A percentile compares a stretch with the other conserved stretches of the same genome.
phyloP scores from a whole-genome alignment of 92 coral and sea anemone genomes.

The Epizoanthus ramosus region DNA sequence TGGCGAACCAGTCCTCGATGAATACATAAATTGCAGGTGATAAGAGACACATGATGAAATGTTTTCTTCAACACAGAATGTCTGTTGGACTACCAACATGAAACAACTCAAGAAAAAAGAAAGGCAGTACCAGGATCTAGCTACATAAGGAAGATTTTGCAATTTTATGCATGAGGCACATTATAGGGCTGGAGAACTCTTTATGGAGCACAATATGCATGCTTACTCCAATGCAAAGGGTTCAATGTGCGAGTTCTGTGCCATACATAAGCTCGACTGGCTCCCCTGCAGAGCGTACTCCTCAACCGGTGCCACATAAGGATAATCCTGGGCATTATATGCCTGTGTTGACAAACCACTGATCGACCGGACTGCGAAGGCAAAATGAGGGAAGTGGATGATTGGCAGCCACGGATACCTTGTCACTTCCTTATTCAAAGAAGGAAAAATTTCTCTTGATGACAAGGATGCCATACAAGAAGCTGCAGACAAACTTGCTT shows the following conservation, averaged over 20 bases:
- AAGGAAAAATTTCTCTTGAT: constrained; percentile 16
- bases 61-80: constrained; percentile 2
- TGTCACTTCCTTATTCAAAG: constrained; percentile 13
- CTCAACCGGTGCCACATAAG: constrained; percentile 22
- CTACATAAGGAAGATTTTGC: constrained; percentile 13
- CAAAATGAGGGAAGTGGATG: constrained; percentile 33
- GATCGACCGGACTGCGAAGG: background rate
- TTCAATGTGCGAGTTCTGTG: constrained; percentile 11
- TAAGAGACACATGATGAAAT: background rate
- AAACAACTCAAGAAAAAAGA: constrained; percentile 6
- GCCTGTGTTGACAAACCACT: constrained; percentile 4
- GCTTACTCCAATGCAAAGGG: background rate
- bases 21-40: background rate
- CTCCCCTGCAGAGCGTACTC: constrained; percentile 21
- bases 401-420: constrained; percentile 32
- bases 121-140: constrained; percentile 27
- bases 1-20: background rate
- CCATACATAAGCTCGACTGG: constrained; percentile 25
- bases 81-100: constrained; percentile 17
- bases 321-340: constrained; percentile 7
- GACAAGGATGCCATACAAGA: constrained; percentile 12
- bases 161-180: constrained; percentile 30
- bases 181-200: constrained; percentile 31
- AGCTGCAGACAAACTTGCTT: constrained; percentile 33
- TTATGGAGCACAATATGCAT: background rate